Conservation (phyloP, 1,140 invertebrate genomes). For the Oppia nitens region DNA sequence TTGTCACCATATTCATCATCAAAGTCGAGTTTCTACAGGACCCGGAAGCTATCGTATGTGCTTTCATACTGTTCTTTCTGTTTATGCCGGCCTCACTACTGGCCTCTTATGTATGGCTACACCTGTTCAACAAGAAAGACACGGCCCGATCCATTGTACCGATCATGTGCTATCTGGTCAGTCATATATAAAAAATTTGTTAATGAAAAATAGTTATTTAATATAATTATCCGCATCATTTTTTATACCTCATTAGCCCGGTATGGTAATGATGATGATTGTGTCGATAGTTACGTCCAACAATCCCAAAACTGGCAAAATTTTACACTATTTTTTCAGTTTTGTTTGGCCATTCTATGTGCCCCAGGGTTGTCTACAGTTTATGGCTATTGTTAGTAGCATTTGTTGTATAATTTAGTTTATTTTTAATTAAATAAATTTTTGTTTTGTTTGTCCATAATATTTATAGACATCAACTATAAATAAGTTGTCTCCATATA, state of each 20-base stretch:
- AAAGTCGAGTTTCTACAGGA: neutral
- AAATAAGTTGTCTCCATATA: neutral
- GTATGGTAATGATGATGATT: neutral
- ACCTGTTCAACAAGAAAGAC: slow-evolving; percentile 4
- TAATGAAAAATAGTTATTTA: too few species aligned
- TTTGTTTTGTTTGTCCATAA: neutral
- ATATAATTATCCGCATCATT: too few species aligned
- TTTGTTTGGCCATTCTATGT: neutral
- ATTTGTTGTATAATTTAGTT: neutral
- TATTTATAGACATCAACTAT: neutral
- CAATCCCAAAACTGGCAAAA: neutral
- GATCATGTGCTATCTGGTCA: neutral
- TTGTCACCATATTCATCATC: neutral
- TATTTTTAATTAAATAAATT: too few species aligned
- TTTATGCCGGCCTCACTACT: neutral
- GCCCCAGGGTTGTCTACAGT: neutral
- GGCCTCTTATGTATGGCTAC: slow-evolving; percentile 3
- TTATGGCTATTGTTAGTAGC: neutral
- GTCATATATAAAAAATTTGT: too few species aligned
- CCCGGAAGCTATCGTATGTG: neutral
- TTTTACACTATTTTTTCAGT: neutral
- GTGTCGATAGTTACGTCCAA: neutral
- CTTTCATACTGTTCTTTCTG: neutral
- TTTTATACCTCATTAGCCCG: neutral
- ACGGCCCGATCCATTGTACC: neutral